phyloP scores from a whole-genome alignment of 2,113 vertebrate species.

The Engystomops pustulosus region DNA sequence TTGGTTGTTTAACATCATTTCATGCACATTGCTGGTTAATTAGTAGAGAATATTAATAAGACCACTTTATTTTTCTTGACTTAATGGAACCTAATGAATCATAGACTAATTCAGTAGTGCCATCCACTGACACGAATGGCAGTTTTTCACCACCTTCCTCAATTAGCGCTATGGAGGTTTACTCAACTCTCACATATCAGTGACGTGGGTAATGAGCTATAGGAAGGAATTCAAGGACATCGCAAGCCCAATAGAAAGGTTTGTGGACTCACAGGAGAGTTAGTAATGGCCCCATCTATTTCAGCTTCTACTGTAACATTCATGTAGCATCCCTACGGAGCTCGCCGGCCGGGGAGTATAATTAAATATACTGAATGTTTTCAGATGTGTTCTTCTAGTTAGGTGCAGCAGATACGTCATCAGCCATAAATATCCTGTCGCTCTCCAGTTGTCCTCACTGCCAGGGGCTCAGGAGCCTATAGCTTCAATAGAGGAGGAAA shows the following conservation, averaged over 20 bases:
- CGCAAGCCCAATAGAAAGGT: neutral
- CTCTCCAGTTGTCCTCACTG: neutral
- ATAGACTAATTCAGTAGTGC: neutral
- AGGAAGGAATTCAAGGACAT: conserved; percentile 9
- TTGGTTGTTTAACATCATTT: neutral
- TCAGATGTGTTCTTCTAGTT: neutral
- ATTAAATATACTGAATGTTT: conserved; percentile 11
- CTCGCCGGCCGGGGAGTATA: neutral
- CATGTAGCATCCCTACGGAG: neutral
- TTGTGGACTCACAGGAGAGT: neutral
- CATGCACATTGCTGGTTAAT: neutral
- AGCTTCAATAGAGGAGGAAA: neutral
- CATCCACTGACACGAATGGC: conserved; percentile 1
- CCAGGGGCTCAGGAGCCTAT: neutral
- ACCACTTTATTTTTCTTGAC: conserved; percentile 13
- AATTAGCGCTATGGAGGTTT: neutral
- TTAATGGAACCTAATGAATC: conserved; percentile 31
- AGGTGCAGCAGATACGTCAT: neutral
- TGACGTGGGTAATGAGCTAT: conserved; percentile 27
- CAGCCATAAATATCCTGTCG: neutral
- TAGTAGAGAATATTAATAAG: neutral
- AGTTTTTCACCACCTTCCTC: conserved; percentile 7
- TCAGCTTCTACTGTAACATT: neutral
- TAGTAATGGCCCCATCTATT: conserved; percentile 14
- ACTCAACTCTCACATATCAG: neutral